Percentiles rank a stretch among this genome's conserved stretches.
Evolutionary conservation across 1,140 invertebrate genomes (phyloP).

Genomic region (Lepeophtheirus salmonis): DNA sequence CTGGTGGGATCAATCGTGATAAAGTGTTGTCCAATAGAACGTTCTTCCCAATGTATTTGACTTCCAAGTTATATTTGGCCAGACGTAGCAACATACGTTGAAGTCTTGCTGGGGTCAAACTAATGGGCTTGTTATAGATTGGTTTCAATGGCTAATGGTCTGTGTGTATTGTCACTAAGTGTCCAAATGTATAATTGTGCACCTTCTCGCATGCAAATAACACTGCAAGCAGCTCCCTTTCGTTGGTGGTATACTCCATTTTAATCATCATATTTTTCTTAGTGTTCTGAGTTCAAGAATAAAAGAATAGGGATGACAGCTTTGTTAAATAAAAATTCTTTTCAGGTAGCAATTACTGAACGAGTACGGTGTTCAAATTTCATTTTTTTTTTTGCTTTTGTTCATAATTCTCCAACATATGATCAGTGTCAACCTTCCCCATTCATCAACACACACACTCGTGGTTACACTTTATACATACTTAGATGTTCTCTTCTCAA

Average conservation of each 20-base stretch:
- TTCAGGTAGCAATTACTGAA: too few species aligned
- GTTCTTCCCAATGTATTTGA: background rate
- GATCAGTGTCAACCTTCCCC: too few species aligned
- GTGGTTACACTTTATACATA: too few species aligned
- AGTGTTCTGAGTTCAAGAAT: too few species aligned
- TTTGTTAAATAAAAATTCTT: too few species aligned
- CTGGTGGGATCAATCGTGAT: background rate
- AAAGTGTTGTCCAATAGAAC: background rate
- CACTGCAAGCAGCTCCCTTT: slow-evolving; percentile 16
- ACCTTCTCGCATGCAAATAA: slow-evolving; percentile 6
- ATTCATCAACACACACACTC: too few species aligned
- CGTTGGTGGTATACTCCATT: slow-evolving; percentile 23
- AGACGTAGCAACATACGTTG: slow-evolving; percentile 1
- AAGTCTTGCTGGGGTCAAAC: slow-evolving; percentile 1
- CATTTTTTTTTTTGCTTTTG: too few species aligned
- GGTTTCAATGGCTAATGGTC: slow-evolving; percentile 1
- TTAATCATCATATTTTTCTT: too few species aligned
- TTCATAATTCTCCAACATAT: too few species aligned
- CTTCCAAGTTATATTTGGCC: background rate
- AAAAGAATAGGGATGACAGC: too few species aligned
- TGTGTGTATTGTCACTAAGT: background rate
- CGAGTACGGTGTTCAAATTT: too few species aligned
- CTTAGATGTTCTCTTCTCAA: too few species aligned
- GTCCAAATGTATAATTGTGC: slow-evolving; percentile 13
- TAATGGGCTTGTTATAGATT: background rate